These are phyloP conservation scores for Tridacna gigas DNA, from an alignment of 2,888 invertebrate genomes.

Conservation along the genomic window DNA sequence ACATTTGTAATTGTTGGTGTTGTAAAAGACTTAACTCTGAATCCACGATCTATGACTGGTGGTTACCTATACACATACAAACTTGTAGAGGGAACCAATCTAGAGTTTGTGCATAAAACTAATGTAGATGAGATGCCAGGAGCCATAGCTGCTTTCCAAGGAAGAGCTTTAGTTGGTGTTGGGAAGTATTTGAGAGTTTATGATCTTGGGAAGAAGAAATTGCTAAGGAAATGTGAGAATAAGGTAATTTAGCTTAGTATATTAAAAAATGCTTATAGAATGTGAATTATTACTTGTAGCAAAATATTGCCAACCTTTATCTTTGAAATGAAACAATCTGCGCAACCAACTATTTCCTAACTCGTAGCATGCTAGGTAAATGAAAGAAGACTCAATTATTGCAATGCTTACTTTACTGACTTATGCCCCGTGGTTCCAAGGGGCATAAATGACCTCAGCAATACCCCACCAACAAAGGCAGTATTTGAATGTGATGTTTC, in stretches of 20 bases:
- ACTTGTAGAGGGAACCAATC: conserved; percentile 90
- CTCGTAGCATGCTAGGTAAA: too few relatives aligned
- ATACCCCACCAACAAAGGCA: too few relatives aligned
- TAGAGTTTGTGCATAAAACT: conserved; percentile 97
- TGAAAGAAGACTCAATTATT: too few relatives aligned
- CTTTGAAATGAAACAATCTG: too few relatives aligned
- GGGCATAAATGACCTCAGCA: too few relatives aligned
- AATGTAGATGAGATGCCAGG: conserved; percentile 94
- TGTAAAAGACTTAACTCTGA: conserved; percentile 94
- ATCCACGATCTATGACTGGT: conserved; percentile 92
- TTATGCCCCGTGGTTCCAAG: too few relatives aligned
- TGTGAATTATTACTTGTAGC: too few relatives aligned
- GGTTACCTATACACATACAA: conserved; percentile 94
- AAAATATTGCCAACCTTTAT: too few relatives aligned
- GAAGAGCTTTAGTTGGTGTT: conserved; percentile 95
- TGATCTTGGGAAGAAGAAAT: conserved; percentile 98
- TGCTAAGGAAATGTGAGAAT: conserved; percentile 98
- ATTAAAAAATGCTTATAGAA: background rate
- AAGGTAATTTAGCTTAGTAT: conserved; percentile 86
- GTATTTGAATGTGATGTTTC: too few relatives aligned
- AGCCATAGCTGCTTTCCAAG: conserved; percentile 88
- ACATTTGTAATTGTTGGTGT: conserved; percentile 93
- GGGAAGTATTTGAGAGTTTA: conserved; percentile 96
- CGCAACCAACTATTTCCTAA: too few relatives aligned
- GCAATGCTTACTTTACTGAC: too few relatives aligned